Conservation (phyloP, 2,888 invertebrate species). For the Drosophila quinaria region DNA sequence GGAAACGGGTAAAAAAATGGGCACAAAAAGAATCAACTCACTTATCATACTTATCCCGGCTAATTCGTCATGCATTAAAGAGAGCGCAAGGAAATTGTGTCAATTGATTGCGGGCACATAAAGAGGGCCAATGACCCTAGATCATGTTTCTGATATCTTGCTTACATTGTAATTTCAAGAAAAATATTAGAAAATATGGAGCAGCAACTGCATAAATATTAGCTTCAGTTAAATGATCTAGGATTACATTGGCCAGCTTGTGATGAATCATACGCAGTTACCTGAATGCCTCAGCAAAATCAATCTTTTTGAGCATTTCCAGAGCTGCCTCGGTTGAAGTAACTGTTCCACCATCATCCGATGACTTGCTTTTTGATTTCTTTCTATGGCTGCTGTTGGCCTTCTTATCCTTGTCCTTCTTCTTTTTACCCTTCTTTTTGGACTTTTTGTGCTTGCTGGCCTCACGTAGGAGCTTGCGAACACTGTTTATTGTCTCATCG, state of each 20-base stretch:
- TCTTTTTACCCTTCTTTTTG: constrained; percentile 88
- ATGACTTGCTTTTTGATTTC: constrained; percentile 78
- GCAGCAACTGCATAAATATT: not conserved
- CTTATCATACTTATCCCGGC: constrained; percentile 53
- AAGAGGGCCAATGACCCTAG: constrained; percentile 14
- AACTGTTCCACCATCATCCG: constrained; percentile 22
- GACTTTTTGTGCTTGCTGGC: constrained; percentile 89
- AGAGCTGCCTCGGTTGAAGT: constrained; percentile 71
- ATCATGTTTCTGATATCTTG: constrained; percentile 14
- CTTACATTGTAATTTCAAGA: not conserved
- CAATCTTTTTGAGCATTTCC: constrained; percentile 89
- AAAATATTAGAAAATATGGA: not conserved
- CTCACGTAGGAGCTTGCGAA: constrained; percentile 94
- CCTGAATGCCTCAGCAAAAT: constrained; percentile 90
- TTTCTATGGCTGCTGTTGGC: constrained; percentile 53
- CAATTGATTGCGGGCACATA: constrained; percentile 5
- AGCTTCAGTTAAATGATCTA: constrained; percentile 22
- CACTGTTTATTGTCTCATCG: constrained; percentile 94
- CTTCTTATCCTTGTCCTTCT: constrained; percentile 76
- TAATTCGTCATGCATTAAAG: constrained; percentile 44
- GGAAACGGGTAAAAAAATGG: constrained; percentile 7
- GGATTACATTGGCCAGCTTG: not conserved
- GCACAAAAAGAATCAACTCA: constrained; percentile 20
- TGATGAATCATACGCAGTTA: constrained; percentile 78
- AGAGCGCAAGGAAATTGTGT: constrained; percentile 21